phyloP scores from a whole-genome alignment of 2,888 invertebrate species.

The Suillia variegata region DNA sequence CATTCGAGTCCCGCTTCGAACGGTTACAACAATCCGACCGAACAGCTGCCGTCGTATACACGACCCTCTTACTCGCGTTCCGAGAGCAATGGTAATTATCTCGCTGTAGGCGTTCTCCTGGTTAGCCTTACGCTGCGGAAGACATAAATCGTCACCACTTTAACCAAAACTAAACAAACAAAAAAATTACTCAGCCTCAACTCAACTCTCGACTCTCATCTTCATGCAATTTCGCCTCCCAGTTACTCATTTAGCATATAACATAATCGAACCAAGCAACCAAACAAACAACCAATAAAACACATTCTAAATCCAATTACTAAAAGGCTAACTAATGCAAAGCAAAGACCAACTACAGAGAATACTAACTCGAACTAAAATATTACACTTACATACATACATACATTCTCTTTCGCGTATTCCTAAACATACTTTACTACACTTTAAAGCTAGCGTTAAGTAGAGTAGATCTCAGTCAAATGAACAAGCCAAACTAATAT shows the following conservation, averaged over 20 bases:
- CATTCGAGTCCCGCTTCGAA: slow-evolving; percentile 49
- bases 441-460: slow-evolving; percentile 16
- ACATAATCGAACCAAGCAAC: not conserved
- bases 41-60: slow-evolving; percentile 54
- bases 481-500: not conserved
- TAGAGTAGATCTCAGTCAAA: slow-evolving; percentile 12
- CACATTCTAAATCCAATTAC: too few species aligned
- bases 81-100: slow-evolving; percentile 60
- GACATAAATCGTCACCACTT: slow-evolving; percentile 30
- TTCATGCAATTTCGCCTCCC: slow-evolving; percentile 12
- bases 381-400: not conserved
- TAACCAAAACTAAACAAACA: slow-evolving; percentile 9
- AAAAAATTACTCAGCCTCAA: slow-evolving; percentile 8
- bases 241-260: slow-evolving; percentile 15
- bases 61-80: slow-evolving; percentile 56
- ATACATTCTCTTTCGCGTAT: not conserved
- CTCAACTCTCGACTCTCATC: slow-evolving; percentile 14
- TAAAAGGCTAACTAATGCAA: too few species aligned
- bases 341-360: slow-evolving; percentile 9
- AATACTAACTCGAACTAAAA: slow-evolving; percentile 9
- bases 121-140: slow-evolving; percentile 54
- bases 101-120: slow-evolving; percentile 54
- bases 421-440: slow-evolving; percentile 10
- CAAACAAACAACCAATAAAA: not conserved
- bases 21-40: slow-evolving; percentile 48